Evolutionary conservation across 2,888 invertebrate genomes (phyloP), one percentile per base, ranked within the genome.

Genomic region (Linyphia triangularis): DNA sequence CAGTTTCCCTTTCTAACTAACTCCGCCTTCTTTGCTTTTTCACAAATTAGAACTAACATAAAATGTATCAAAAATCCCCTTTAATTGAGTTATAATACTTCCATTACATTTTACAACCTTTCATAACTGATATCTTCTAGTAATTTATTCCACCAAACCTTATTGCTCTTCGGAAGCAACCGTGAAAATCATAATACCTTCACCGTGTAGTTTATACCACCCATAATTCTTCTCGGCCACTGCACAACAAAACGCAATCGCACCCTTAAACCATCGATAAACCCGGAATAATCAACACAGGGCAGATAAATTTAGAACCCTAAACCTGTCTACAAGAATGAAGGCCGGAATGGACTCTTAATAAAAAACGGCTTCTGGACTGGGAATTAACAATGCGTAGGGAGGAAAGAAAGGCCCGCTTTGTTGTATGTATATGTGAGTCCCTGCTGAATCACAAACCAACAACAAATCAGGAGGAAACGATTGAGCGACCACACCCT

Each of bases 401-500:
- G 83, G 73, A 65, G 72, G 22, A 5, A 57, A 22, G 57, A 57
- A 22, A 75, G 26, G n/a, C 33, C n/a, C 13, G 13, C 16, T n/a
- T 13, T 51, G 4, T 4, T 51, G 13, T n/a, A n/a, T n/a, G 51
- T 33, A 1, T 51, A n/a, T 51, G 51, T 51, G 51, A 9, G 51
- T 16, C 51, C 13, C 5, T n/a, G 51, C 51, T 51, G n/a, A 51
- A 9, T 19, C n/a, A 30, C 72, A 70, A 43, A 72, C 59, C 37
- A 73, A 81, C 73, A 75, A 81, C 86, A 81, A 86, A 81, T 59
- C 81, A 30, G 19, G 16, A 26, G 79, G 86, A 67, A 86, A 43
- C 28, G 59, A 24, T 51, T 24, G 37, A 16, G 7, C 10, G 69
- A 57, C 86, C 86, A 88, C 86, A 81, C 86, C 86, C 86, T 67